Evolutionary conservation across 2,113 vertebrate species (phyloP).

Genomic region (Ophiodon elongatus): DNA sequence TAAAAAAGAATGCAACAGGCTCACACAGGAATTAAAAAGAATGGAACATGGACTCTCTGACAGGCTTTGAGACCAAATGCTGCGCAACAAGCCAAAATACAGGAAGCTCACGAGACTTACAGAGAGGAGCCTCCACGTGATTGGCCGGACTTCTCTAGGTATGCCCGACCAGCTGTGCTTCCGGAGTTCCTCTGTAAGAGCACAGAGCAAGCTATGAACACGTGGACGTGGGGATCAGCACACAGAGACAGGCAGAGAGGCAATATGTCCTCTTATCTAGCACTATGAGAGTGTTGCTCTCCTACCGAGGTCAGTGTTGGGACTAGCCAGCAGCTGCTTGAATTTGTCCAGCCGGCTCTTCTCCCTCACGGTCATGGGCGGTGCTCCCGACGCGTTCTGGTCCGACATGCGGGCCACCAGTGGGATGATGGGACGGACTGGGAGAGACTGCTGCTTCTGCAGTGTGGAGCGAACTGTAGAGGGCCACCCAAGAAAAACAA

Average conservation of each 20-base stretch:
- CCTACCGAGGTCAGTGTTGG: conserved; percentile 96
- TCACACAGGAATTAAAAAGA: neutral
- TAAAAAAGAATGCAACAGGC: neutral
- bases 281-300: neutral
- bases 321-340: conserved; percentile 91
- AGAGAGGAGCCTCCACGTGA: conserved; percentile 98
- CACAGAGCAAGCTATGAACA: conserved; percentile 28
- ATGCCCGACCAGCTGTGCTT: conserved; percentile 99
- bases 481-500: neutral
- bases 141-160: conserved; percentile 93
- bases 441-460: conserved; percentile 95
- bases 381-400: conserved; percentile 96
- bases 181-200: conserved; percentile 92
- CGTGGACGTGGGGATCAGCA: neutral
- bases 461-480: conserved; percentile 84
- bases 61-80: neutral
- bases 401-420: conserved; percentile 97
- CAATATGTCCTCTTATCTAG: neutral
- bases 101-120: conserved; percentile 75
- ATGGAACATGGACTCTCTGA: no score
- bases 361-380: conserved; percentile 95
- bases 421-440: conserved; percentile 93
- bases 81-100: neutral
- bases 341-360: conserved; percentile 97
- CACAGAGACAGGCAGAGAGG: neutral